Percentiles rank a stretch among this genome's conserved stretches.
Conservation (phyloP, 2,888 invertebrate genomes). For the Drosophila austrosaltans region DNA sequence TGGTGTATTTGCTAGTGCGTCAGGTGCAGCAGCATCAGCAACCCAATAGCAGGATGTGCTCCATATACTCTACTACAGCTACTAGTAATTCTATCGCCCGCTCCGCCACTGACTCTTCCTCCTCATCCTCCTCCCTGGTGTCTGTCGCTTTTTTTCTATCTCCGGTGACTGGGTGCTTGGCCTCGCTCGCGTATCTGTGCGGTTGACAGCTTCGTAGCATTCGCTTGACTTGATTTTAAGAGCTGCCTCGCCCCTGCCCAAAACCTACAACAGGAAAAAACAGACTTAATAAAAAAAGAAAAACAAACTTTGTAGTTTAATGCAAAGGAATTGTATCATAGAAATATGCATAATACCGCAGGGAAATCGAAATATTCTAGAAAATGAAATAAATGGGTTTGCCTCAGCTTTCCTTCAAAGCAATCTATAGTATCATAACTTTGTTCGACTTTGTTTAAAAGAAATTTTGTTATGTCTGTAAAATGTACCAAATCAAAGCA, state of each 20-base stretch:
- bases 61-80: neutral
- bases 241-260: constrained; percentile 1
- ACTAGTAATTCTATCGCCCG: neutral
- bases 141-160: neutral
- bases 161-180: constrained; percentile 22
- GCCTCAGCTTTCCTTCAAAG: neutral
- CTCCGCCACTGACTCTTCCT: neutral
- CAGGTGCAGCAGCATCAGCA: constrained; percentile 65
- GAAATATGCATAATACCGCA: constrained; percentile 34
- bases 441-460: neutral
- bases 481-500: no score
- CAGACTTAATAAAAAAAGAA: neutral
- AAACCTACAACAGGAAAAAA: neutral
- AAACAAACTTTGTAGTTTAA: neutral
- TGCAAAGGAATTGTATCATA: constrained; percentile 2
- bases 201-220: constrained; percentile 68
- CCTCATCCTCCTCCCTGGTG: neutral
- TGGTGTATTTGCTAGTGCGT: constrained; percentile 60
- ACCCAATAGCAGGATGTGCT: constrained; percentile 35
- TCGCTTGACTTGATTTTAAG: constrained; percentile 54
- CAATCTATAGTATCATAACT: neutral
- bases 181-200: constrained; percentile 51
- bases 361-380: constrained; percentile 42
- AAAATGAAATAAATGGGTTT: constrained; percentile 47
- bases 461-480: neutral